Evolutionary conservation across 2,113 vertebrate species (phyloP).

Genomic region (Rhizomys pruinosus): DNA sequence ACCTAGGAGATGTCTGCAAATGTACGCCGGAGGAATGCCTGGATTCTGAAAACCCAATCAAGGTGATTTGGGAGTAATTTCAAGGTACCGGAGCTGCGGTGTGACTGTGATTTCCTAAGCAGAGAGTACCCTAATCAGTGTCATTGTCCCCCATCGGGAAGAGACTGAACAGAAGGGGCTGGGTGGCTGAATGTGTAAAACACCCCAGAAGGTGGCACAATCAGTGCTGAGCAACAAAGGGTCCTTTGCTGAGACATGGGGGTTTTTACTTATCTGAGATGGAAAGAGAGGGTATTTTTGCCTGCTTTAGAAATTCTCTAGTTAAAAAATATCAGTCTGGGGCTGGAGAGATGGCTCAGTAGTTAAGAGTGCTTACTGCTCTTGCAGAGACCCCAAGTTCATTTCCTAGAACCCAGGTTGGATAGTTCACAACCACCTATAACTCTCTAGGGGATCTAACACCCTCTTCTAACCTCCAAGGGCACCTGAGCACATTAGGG

Average conservation of each 20-base stretch:
- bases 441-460: background rate
- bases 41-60: conserved; percentile 58
- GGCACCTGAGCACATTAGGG: background rate
- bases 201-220: background rate
- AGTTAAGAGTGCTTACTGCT: background rate
- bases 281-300: background rate
- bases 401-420: background rate
- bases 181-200: background rate
- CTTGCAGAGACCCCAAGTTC: background rate
- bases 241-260: background rate
- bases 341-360: background rate
- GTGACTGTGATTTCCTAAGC: conserved; percentile 47
- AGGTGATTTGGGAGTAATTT: conserved; percentile 62
- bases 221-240: background rate
- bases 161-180: background rate
- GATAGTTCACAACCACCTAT: too few species aligned
- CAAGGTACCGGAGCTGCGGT: conserved; percentile 11
- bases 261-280: background rate
- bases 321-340: background rate
- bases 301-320: background rate
- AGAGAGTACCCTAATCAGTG: conserved; percentile 60
- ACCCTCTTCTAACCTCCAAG: too few species aligned
- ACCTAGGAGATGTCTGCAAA: conserved; percentile 5
- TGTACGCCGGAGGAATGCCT: conserved; percentile 27
- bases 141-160: background rate